Evolutionary conservation across 2,797 vertebrate genomes (phyloP).

Genomic region (Paramormyrops hopkinsi): DNA sequence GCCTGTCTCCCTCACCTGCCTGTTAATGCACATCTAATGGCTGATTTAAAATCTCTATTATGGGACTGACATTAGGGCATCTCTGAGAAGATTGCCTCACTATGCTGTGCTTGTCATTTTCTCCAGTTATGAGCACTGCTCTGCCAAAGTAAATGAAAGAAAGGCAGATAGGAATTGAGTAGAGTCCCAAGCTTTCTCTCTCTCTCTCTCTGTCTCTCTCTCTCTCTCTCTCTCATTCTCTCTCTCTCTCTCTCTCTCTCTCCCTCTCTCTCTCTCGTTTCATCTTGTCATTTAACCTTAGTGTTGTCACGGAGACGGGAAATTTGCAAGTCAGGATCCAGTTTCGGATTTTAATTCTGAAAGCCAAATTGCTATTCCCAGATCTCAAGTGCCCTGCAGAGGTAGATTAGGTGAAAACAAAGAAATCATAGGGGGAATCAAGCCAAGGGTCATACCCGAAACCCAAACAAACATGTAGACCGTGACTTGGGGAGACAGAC

Average conservation of each 20-base stretch:
- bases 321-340: not conserved
- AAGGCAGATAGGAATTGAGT: slow-evolving; percentile 44
- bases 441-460: not conserved
- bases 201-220: slow-evolving; percentile 13
- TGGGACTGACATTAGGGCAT: slow-evolving; percentile 50
- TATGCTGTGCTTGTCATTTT: slow-evolving; percentile 56
- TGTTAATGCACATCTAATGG: slow-evolving; percentile 7
- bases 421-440: not conserved
- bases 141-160: slow-evolving; percentile 52
- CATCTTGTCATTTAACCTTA: slow-evolving; percentile 18
- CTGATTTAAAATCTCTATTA: slow-evolving; percentile 53
- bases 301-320: not conserved
- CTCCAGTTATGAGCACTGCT: slow-evolving; percentile 52
- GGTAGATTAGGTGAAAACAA: not conserved
- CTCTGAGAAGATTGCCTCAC: slow-evolving; percentile 52
- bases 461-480: not conserved
- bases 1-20: not conserved
- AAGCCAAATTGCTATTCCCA: not conserved
- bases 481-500: not conserved
- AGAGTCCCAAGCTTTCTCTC: slow-evolving; percentile 24
- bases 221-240: slow-evolving; percentile 19
- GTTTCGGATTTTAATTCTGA: not conserved
- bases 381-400: not conserved
- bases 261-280: slow-evolving; percentile 25
- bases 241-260: slow-evolving; percentile 3